Percentiles rank a stretch among this genome's conserved stretches.
These are phyloP conservation scores for Nilaparvata lugens DNA, from an alignment of 1,140 invertebrate genomes.

Conservation along the genomic window DNA sequence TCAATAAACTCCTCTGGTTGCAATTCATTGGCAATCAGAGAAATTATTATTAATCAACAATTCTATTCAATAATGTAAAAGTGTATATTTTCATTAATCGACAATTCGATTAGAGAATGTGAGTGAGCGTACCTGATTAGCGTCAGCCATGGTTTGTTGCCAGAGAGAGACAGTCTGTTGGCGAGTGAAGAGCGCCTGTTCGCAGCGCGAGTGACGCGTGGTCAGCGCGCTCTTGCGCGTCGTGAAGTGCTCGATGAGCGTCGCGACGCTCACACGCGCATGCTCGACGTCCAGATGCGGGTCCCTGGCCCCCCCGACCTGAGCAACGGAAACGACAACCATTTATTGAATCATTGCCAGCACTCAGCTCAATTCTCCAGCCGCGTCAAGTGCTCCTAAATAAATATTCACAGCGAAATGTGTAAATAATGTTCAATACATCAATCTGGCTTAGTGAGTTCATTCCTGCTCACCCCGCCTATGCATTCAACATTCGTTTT, in stretches of 20 bases:
- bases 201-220: slow-evolving; percentile 59
- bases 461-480: no score
- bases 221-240: slow-evolving; percentile 55
- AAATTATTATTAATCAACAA: no score
- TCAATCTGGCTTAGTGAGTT: no score
- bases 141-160: slow-evolving; percentile 62
- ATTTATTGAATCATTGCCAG: slow-evolving; percentile 6
- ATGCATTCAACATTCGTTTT: no score
- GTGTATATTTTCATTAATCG: no score
- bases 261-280: slow-evolving; percentile 57
- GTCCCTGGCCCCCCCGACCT: slow-evolving; percentile 68
- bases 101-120: not conserved
- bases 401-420: no score
- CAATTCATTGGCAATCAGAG: no score
- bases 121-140: slow-evolving; percentile 48
- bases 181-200: slow-evolving; percentile 48
- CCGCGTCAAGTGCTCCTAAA: no score
- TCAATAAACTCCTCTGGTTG: no score
- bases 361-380: not conserved
- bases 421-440: no score
- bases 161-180: slow-evolving; percentile 55
- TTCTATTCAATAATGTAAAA: no score
- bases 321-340: slow-evolving; percentile 2
- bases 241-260: slow-evolving; percentile 57
- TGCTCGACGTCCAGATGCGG: slow-evolving; percentile 61